These are phyloP conservation scores for Tringa solitaria DNA, from an alignment of 2,113 vertebrate genomes.

Conservation along the genomic window DNA sequence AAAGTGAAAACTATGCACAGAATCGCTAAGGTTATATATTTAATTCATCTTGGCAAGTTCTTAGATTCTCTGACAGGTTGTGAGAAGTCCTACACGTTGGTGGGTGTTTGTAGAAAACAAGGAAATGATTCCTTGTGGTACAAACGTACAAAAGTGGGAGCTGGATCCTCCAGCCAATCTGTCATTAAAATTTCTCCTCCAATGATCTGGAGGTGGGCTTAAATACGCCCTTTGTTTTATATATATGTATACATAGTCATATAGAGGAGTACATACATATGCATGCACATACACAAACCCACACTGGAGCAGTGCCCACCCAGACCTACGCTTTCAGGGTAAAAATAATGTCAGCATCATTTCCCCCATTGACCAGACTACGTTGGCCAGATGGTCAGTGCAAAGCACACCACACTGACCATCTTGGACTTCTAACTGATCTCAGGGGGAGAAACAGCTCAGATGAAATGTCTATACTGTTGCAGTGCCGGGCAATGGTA, in stretches of 20 bases:
- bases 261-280: fast-evolving
- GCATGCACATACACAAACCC: too few species aligned
- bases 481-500: not conserved
- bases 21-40: not conserved
- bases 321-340: not conserved
- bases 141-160: not conserved
- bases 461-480: not conserved
- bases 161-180: not conserved
- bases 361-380: not conserved
- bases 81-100: fast-evolving
- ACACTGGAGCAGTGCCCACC: not conserved
- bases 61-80: not conserved
- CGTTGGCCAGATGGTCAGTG: fast-evolving
- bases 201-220: not conserved
- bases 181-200: not conserved
- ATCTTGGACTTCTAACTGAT: not conserved
- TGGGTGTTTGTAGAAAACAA: not conserved
- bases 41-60: not conserved
- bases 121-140: not conserved
- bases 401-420: not conserved
- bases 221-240: not conserved
- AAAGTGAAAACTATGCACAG: not conserved
- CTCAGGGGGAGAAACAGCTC: not conserved
- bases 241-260: not conserved
- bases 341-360: not conserved